These are phyloP conservation scores for Diplodus puntazzo DNA, from an alignment of 2,797 vertebrate species.

Conservation along the genomic window DNA sequence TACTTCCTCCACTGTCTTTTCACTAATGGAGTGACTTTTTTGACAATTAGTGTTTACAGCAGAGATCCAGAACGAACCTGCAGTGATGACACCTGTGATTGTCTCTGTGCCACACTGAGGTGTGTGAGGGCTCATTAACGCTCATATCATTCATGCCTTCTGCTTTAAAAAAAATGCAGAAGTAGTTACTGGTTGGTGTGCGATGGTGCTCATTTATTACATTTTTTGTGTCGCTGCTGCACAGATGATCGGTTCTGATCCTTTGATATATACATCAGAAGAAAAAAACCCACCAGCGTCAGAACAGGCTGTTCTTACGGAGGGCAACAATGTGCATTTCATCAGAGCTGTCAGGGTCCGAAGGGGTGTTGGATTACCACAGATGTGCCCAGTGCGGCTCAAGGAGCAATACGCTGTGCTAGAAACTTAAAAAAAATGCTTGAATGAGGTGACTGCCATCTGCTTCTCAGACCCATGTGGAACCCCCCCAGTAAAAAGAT, in stretches of 20 bases:
- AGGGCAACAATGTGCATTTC: constrained; percentile 23
- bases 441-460: constrained; percentile 23
- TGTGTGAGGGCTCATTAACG: background rate
- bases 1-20: background rate
- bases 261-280: background rate
- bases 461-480: constrained; percentile 26
- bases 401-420: constrained; percentile 3
- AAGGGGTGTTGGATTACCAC: constrained; percentile 26
- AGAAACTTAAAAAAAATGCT: background rate
- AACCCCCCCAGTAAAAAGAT: background rate
- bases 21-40: background rate
- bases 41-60: no score
- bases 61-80: no score
- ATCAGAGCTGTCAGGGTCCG: constrained; percentile 25
- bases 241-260: no score
- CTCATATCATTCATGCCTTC: background rate
- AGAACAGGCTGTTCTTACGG: constrained; percentile 15
- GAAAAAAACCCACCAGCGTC: background rate
- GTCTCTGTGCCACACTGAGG: background rate
- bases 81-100: no score
- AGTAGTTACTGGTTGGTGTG: constrained; percentile 10
- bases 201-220: background rate
- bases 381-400: background rate
- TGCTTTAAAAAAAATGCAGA: no score
- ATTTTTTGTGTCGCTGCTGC: no score